Evolutionary conservation across 2,113 vertebrate species (phyloP), one percentile per base, ranked within the genome.

Genomic region (Noturus placidus): DNA sequence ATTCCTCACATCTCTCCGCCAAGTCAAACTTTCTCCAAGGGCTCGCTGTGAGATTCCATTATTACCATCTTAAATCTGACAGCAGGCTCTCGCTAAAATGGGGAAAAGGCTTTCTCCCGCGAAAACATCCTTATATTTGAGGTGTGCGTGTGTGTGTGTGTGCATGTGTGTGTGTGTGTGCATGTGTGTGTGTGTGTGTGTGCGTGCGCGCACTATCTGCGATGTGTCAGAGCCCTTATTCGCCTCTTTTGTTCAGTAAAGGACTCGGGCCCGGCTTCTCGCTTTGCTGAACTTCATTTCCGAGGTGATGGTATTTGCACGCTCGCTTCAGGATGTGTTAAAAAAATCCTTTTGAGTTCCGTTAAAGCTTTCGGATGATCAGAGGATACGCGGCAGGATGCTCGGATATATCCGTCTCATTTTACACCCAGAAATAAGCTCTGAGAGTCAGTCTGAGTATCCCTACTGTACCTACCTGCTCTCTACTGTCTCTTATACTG

Each of bases 31-130:
- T 89, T 87, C 86, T 90, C 83, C 76, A 70, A 88, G 86, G 90
- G 86, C 86, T 84, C 42, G 20, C 83, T 76, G 90, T 81, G 74
- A 86, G 84, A 89, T 87, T 76, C 89, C 84, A 86, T 91, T 90
- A 90, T 86, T 88, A 87, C 82, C 74, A 82, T 87, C 86, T 89
- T 86, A 82, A 88, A 88, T 88, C 86, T 85, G 84, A 88, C 91
- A 86, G 84, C 86, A 82, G 76, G 69, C 59, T 87, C 46, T 78
- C 59, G 42, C 86, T 50, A 82, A 69, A 85, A 87, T 70, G 69
- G 82, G 52, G 57, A 78, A 27, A 27, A 15, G 33, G 9, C 74
- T 83, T 72, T 57, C 20, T 63, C 81, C 79, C 15, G 80, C n/a
- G 30, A 82, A 77, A 69, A 88, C 82, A 57, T 77, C 42, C 69